Conservation (phyloP, 2,888 invertebrate genomes). For the Cinara cedri region DNA sequence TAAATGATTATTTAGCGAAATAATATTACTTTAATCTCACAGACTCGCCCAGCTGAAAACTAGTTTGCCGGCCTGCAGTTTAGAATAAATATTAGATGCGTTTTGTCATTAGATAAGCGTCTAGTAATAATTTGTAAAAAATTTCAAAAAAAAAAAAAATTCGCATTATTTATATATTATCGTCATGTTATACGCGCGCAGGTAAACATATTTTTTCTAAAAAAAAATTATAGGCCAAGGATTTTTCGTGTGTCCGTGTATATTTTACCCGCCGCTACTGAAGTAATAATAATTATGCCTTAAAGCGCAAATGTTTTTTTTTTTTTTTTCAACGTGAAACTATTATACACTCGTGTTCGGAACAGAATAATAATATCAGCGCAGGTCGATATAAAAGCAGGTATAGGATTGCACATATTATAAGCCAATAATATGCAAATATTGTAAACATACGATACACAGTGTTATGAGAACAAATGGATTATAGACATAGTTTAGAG, state of each 20-base stretch:
- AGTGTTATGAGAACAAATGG: neutral
- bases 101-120: too few species aligned
- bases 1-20: too few species aligned
- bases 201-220: neutral
- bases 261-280: too few species aligned
- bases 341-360: neutral
- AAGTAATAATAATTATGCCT: slow-evolving; percentile 16
- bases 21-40: too few species aligned
- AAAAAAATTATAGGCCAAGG: slow-evolving; percentile 26
- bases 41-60: too few species aligned
- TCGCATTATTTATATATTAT: neutral
- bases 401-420: neutral
- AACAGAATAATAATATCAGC: neutral
- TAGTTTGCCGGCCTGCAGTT: too few species aligned
- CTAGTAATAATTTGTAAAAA: too few species aligned
- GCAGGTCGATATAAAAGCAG: too few species aligned
- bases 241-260: neutral
- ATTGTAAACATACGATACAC: too few species aligned
- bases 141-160: too few species aligned
- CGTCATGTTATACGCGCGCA: neutral
- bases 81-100: too few species aligned
- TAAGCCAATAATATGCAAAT: neutral
- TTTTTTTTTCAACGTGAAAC: neutral
- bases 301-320: slow-evolving; percentile 1
- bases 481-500: neutral